Percentiles rank a stretch among this genome's conserved stretches.
Conservation (phyloP, 2,888 invertebrate genomes). For the Tryphoninae sp. region DNA sequence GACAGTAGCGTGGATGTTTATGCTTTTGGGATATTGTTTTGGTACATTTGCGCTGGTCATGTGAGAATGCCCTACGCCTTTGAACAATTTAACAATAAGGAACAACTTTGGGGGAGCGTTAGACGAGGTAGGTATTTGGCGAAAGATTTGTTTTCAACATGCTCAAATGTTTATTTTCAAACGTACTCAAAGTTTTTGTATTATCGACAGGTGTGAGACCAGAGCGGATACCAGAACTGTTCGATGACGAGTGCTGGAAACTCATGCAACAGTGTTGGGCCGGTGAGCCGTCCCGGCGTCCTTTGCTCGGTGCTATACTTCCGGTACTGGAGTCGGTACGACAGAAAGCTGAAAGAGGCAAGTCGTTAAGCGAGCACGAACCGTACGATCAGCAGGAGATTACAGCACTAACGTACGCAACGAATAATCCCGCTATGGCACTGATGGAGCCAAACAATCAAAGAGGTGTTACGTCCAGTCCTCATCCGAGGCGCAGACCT, state of each 20-base stretch:
- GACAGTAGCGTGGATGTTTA: conserved; percentile 94
- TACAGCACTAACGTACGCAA: conserved; percentile 63
- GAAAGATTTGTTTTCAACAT: neutral
- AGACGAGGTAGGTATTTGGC: conserved; percentile 85
- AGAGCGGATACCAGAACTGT: conserved; percentile 87
- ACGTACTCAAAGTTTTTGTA: neutral
- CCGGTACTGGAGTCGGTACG: conserved; percentile 85
- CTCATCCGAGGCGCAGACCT: conserved; percentile 68
- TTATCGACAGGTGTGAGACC: conserved; percentile 88
- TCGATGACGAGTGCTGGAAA: conserved; percentile 91
- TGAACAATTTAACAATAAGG: conserved; percentile 92
- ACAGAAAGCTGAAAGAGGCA: conserved; percentile 76
- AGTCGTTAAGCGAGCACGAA: conserved; percentile 71
- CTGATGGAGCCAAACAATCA: conserved; percentile 78
- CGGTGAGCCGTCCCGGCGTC: conserved; percentile 87
- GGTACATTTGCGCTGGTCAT: conserved; percentile 94
- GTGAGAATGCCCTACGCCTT: conserved; percentile 90
- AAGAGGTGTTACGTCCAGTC: conserved; percentile 75
- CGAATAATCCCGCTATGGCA: conserved; percentile 74
- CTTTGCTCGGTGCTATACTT: conserved; percentile 90
- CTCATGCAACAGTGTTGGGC: conserved; percentile 94
- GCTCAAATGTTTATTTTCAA: neutral
- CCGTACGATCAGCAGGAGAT: conserved; percentile 66
- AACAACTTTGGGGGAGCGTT: conserved; percentile 92
- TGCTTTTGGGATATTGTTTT: conserved; percentile 94